These are phyloP conservation scores for Pachyramphus minor DNA, from an alignment of 2,113 vertebrate species.

Conservation along the genomic window DNA sequence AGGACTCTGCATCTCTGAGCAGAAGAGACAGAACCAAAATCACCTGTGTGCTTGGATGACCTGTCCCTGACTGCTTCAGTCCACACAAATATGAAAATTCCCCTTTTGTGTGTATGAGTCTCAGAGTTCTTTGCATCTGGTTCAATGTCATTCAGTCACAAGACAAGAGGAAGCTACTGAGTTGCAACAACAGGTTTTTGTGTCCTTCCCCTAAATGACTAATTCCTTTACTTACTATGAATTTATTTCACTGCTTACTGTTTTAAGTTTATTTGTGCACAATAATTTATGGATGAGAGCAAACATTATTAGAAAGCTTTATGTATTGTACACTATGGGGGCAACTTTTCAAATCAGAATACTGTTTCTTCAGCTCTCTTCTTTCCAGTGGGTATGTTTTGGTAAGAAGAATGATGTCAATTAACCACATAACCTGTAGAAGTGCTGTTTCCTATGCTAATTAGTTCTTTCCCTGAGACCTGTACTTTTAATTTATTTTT, in stretches of 20 bases:
- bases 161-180: not conserved
- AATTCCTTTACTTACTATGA: not conserved
- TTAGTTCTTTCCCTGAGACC: not conserved
- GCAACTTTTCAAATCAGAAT: not conserved
- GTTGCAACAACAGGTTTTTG: not conserved
- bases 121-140: not conserved
- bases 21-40: not conserved
- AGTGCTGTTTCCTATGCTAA: not conserved
- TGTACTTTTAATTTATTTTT: not conserved
- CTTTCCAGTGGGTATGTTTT: not conserved
- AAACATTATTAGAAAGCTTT: constrained; percentile 17
- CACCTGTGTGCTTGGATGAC: not conserved
- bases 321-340: not conserved
- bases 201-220: not conserved
- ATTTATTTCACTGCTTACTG: not conserved
- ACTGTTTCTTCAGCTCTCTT: not conserved
- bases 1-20: not conserved
- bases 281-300: constrained; percentile 1
- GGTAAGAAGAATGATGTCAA: not conserved
- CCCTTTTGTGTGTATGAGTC: not conserved
- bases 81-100: not conserved
- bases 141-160: not conserved
- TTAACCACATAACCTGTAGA: not conserved
- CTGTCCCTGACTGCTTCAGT: not conserved
- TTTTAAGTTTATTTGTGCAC: constrained; percentile 17